Base-by-base conservation (phyloP, 2,888 invertebrate species). In the Lysandra coridon region DNA sequence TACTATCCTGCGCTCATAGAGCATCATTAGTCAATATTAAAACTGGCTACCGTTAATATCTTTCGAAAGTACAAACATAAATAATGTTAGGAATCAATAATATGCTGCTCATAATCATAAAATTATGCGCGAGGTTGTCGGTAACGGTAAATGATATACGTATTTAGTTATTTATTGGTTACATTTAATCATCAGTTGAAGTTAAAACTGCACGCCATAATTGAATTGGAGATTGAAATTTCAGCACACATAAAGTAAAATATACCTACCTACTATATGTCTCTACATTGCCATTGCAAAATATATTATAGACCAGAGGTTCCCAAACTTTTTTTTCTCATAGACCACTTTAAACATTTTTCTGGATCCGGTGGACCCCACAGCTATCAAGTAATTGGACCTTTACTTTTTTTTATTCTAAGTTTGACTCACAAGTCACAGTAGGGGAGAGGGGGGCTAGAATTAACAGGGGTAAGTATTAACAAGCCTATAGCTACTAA, bases 11-110 rank as follows among this genome's bases (percentile, higher is more conserved):
- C 88, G 86, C 90, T 90, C 89, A 88, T 89, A 88, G 84, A 84
- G 83, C 82, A 87, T 90, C 91, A 92, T 93, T 91, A 92, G 87
- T 93, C 91, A 92, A 89, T 92, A 93, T 92, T 92, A 90, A 87
- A 90, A 89, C 85, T 86, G 85, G 91, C 92, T 92, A 91, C 93
- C 89, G 92, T 89, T 90, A 89, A 85, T 83, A 85, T 80, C 82
- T 84, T 86, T 80, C 78, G 83, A 76, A 76, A 76, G 76, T 73
- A 76, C 30, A 57, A 30, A 30, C 76, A 76, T 76, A 33, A 53
- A 53, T 76, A 57, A 76, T 76, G 76, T 76, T 76, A 57, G 76
- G 17, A 33, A 76, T 76, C 76, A 76, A 76, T 76, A 74, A 74
- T 44, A 44, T 44, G 74, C 74, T 44, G 40, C 44, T 74, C 40